Base-by-base conservation (phyloP, 2,113 vertebrate species). In the Sylvietta virens region DNA sequence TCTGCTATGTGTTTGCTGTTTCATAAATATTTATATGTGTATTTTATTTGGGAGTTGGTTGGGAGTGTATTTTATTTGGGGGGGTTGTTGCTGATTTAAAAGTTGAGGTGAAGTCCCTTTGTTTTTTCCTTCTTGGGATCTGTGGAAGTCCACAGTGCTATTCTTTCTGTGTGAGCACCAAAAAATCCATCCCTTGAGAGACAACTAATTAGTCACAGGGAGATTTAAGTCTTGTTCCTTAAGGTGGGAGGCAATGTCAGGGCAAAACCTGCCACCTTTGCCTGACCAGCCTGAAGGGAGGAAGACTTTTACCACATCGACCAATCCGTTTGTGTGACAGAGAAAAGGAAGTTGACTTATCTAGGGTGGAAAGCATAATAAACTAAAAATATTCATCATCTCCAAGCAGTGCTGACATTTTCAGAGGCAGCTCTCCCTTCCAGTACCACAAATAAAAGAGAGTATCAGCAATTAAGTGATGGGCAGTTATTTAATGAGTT, bases 401-500 rank as follows among this genome's bases (percentile, higher is more conserved):
- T 93, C 10, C 48, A 88, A 93, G 40, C 30, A 81, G 31, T 3
- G 28, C 51, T 83, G 84, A 90, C 51, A 35, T 88, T 94, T 93
- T 70, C 64, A 90, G 61, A 81, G 88, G 57, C 47, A 86, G 54
- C 24, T 64, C 30, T 94, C 37, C 78, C 56, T 77, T 91, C 28
- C 51, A 60, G 44, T 37, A 50, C 15, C 30, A 73, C 67, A 94
- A 86, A 93, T 1, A 37, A 91, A 92, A 51, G 62, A 79, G 57
- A 88, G 20, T 35, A 90, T 64, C 85, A 81, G 60, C 61, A 83
- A 47, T 58, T 51, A 73, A 74, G 50, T 74, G 56, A 93, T 78
- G 69, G 92, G 72, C 88, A 93, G 80, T 90, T 90, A 93, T 71
- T 96, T 96, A 96, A 94, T 84, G 82, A 93, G 76, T 94, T 96